phyloP scores from a whole-genome alignment of 2,113 vertebrate genomes.

The Rhynchomys soricoides region DNA sequence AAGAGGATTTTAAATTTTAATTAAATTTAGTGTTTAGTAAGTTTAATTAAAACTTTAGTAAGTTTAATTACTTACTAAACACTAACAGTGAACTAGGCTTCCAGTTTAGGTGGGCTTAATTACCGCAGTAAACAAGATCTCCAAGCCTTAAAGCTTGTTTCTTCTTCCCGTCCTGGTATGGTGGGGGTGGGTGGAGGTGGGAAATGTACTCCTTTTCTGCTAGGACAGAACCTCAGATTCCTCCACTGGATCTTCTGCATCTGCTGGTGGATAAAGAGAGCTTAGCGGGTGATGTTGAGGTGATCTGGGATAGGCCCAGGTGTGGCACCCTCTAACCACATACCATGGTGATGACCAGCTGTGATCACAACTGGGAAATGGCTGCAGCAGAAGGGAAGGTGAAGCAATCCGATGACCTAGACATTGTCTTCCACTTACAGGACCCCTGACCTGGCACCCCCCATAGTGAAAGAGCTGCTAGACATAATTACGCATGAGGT shows the following conservation, averaged over 20 bases:
- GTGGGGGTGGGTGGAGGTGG: neutral
- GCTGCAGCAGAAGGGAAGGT: neutral
- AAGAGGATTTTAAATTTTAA: constrained; percentile 34
- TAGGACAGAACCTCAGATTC: neutral
- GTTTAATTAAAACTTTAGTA: too few species aligned
- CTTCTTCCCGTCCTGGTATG: neutral
- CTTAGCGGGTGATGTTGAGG: neutral
- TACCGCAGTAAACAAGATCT: too few species aligned
- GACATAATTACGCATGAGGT: neutral
- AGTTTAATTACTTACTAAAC: neutral
- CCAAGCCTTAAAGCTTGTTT: neutral
- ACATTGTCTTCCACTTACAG: neutral
- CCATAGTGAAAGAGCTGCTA: neutral
- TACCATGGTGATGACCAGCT: neutral
- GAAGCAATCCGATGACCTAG: neutral
- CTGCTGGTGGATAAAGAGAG: neutral
- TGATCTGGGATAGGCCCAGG: neutral
- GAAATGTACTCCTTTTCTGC: neutral
- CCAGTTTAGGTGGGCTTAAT: neutral
- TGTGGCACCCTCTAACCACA: neutral
- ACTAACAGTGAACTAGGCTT: neutral
- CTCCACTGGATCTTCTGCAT: neutral
- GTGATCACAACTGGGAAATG: too few species aligned
- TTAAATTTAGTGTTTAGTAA: neutral
- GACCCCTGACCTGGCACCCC: neutral